Evolutionary conservation across 1,140 invertebrate genomes (phyloP).

Genomic region (Procambarus clarkii): DNA sequence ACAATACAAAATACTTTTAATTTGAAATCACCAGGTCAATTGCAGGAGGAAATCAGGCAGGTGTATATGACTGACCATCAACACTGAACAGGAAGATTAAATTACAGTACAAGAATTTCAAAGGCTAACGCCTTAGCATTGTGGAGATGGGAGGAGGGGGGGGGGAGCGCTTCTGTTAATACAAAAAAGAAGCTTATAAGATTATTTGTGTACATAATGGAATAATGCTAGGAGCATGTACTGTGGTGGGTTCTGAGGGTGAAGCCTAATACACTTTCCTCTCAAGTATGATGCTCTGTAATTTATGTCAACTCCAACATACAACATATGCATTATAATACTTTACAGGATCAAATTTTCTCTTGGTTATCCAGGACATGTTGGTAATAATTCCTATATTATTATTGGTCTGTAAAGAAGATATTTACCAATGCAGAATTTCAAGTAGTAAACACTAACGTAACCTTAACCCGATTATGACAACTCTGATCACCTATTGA

Average conservation of each 20-base stretch:
- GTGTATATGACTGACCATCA: no score
- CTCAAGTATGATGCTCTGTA: slow-evolving; percentile 31
- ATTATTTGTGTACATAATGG: neutral
- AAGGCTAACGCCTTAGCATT: no score
- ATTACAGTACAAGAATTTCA: neutral
- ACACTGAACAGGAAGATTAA: neutral
- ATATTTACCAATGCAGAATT: no score
- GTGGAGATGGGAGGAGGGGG: no score
- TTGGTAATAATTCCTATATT: no score
- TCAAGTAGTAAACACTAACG: no score
- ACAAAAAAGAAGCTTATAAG: neutral
- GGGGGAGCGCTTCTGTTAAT: neutral
- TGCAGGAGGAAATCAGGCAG: neutral
- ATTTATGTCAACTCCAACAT: neutral
- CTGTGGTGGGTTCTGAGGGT: neutral
- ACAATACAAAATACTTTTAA: neutral
- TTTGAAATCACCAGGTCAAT: neutral
- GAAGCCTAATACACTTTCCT: neutral
- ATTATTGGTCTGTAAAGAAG: no score
- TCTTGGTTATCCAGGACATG: no score
- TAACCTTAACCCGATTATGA: no score
- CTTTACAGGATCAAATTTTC: no score
- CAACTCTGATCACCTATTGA: no score
- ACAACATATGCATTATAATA: no score
- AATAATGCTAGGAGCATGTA: slow-evolving; percentile 1